These are phyloP conservation scores for Equus przewalskii DNA, from an alignment of 2,113 vertebrate species.

Conservation along the genomic window DNA sequence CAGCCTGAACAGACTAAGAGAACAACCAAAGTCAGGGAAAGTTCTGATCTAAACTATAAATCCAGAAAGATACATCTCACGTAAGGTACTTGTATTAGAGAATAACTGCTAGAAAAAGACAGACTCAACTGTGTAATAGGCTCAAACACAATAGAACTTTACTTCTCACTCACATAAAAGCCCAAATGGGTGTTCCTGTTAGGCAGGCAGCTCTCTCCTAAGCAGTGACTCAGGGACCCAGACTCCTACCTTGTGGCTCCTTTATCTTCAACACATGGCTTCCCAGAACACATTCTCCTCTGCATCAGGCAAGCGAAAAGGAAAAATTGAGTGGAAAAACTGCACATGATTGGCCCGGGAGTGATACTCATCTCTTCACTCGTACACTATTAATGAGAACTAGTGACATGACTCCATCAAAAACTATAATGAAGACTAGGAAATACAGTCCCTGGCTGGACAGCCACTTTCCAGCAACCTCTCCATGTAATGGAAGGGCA, in stretches of 20 bases:
- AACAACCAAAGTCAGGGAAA: background rate
- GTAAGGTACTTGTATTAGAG: background rate
- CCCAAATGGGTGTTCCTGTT: background rate
- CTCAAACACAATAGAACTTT: constrained; percentile 23
- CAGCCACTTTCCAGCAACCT: background rate
- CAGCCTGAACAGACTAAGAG: background rate
- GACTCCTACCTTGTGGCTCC: background rate
- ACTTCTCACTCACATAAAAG: background rate
- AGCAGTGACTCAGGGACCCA: background rate
- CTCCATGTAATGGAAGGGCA: background rate
- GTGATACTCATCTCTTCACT: background rate
- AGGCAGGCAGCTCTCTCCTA: background rate
- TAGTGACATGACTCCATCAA: background rate
- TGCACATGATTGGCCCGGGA: background rate
- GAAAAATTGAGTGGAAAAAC: constrained; percentile 7
- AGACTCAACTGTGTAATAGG: background rate
- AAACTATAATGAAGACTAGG: background rate
- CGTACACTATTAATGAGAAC: background rate
- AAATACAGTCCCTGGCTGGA: background rate
- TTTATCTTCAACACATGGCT: background rate
- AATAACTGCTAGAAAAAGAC: background rate
- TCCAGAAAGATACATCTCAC: background rate
- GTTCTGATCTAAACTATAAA: constrained; percentile 54
- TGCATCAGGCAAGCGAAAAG: background rate
- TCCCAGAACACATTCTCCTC: constrained; percentile 4